Evolutionary conservation across 2,888 invertebrate genomes (phyloP), one percentile per base, ranked within the genome.

Genomic region (Prostheceraeus crozeri): DNA sequence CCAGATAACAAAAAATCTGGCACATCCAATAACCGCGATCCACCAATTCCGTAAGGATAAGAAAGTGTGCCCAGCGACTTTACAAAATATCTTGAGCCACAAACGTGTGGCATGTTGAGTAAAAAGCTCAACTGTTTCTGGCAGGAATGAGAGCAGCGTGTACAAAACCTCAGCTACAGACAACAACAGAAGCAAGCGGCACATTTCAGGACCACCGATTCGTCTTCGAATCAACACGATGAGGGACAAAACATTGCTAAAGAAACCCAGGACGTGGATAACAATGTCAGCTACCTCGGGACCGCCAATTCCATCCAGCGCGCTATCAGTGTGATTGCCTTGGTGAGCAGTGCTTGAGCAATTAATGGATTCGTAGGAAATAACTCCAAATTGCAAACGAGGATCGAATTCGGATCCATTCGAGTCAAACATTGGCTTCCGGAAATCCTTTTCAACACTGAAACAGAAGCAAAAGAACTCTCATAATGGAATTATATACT

Each of bases 41-140:
- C 52, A 51, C 52, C 52, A 51, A 51, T 51, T 51, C n/a, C 52
- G 23, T 35, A 16, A 28, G 8, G 52, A 51, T 8, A 51, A 14
- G 14, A 51, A 51, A 6, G 52, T 11, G 52, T 51, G 52, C 8
- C 52, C 21, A 28, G 23, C n/a, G n/a, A 51, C 45, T 23, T 40
- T 40, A 14, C 45, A 40, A 23, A 40, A 8, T 14, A 40, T 40
- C 45, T 40, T 23, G 19, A 40, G 45, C 14, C 21, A 40, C 6
- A 40, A 14, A 23, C 45, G 14, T 14, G 21, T 8, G 19, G 6
- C 6, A 4, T 8, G 45, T 6, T 14, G 45, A 14, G 45, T 23
- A 4, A 40, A 14, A n/a, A 14, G 45, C 14, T 40, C 45, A 8
- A 40, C 14, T 4, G 21, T 6, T 40, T 40, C 45, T 6, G 45